Evolutionary conservation across 2,888 invertebrate species (phyloP).

Genomic region (Oxycera nigricornis): DNA sequence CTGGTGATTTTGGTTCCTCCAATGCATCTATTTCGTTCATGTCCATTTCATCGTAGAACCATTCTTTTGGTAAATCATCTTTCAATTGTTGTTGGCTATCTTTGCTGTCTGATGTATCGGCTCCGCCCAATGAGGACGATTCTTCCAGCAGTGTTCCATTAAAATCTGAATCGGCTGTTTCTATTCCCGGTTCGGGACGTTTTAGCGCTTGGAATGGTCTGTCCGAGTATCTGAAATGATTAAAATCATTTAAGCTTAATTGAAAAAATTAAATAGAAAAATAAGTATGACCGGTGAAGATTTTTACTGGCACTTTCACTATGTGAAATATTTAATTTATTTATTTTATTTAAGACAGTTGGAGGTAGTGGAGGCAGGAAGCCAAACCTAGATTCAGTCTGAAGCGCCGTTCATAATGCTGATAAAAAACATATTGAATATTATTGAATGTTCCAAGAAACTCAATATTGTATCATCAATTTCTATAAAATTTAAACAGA

Average conservation of each 20-base stretch:
- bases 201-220: conserved; percentile 60
- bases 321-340: too few species aligned
- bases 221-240: conserved; percentile 49
- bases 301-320: too few species aligned
- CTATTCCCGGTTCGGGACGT: conserved; percentile 51
- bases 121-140: conserved; percentile 60
- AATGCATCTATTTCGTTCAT: conserved; percentile 91
- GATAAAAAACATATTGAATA: too few species aligned
- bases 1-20: conserved; percentile 89
- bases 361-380: too few species aligned
- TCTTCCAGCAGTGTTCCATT: conserved; percentile 60
- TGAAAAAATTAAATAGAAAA: too few species aligned
- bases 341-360: too few species aligned
- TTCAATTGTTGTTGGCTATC: conserved; percentile 82
- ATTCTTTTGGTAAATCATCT: conserved; percentile 81
- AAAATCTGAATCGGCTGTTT: conserved; percentile 55
- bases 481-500: too few species aligned
- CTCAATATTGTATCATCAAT: too few species aligned
- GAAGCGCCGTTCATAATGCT: too few species aligned
- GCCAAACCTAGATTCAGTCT: too few species aligned
- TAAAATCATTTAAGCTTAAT: background rate
- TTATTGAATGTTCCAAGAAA: too few species aligned
- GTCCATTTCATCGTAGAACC: conserved; percentile 90
- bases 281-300: too few species aligned
- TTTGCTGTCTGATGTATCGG: conserved; percentile 72